phyloP scores from a whole-genome alignment of 2,888 invertebrate species.

The Helicoverpa assulta region DNA sequence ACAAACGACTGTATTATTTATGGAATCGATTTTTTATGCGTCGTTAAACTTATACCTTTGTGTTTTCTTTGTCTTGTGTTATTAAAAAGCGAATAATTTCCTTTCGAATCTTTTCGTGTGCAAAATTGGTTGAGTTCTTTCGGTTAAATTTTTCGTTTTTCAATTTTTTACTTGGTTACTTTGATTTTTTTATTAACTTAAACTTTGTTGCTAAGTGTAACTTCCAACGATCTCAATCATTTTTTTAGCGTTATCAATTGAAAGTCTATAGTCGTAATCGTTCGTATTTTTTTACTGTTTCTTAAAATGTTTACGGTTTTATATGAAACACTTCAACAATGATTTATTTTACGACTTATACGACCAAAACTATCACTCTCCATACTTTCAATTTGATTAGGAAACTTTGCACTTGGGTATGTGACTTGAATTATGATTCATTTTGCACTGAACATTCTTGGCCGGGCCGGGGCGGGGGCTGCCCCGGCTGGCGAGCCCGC shows the following conservation, averaged over 20 bases:
- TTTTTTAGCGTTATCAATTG: too few relatives aligned
- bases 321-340: neutral
- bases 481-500: too few relatives aligned
- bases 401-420: conserved; percentile 67
- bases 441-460: conserved; percentile 51
- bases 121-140: conserved; percentile 32
- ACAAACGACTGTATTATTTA: conserved; percentile 83
- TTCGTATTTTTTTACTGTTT: too few relatives aligned
- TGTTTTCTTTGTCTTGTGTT: conserved; percentile 54
- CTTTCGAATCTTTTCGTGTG: conserved; percentile 45
- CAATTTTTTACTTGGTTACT: neutral
- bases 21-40: conserved; percentile 81
- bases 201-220: neutral
- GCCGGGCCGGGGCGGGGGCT: too few relatives aligned
- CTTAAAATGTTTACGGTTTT: neutral
- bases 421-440: conserved; percentile 59
- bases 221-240: neutral
- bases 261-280: too few relatives aligned
- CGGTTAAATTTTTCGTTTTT: conserved; percentile 27
- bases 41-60: conserved; percentile 69
- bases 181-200: neutral
- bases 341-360: neutral
- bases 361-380: conserved; percentile 16
- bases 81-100: conserved; percentile 55
- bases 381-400: conserved; percentile 76